A percentile compares a stretch with the other conserved stretches of the same genome.
phyloP scores from a whole-genome alignment of 2,113 vertebrate species.

The Ploceus nigricollis region DNA sequence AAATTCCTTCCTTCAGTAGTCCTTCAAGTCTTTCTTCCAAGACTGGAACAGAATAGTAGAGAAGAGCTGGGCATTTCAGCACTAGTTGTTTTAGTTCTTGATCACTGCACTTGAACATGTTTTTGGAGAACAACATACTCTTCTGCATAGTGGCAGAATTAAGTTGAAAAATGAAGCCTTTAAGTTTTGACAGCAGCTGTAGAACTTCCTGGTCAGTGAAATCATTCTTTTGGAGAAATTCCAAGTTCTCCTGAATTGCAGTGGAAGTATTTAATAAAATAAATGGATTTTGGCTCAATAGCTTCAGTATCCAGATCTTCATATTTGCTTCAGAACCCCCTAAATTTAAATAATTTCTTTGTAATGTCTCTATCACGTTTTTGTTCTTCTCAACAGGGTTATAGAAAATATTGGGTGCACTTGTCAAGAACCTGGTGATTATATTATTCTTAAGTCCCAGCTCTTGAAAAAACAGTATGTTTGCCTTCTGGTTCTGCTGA shows the following conservation, averaged over 20 bases:
- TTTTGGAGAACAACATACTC: slow-evolving; percentile 80
- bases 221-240: slow-evolving; percentile 77
- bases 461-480: slow-evolving; percentile 84
- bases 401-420: slow-evolving; percentile 83
- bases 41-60: slow-evolving; percentile 81
- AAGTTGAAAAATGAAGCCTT: slow-evolving; percentile 88
- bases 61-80: slow-evolving; percentile 84
- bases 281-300: slow-evolving; percentile 91
- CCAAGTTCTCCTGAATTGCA: slow-evolving; percentile 78
- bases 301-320: slow-evolving; percentile 90
- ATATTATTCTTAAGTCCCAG: slow-evolving; percentile 86
- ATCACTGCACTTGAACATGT: slow-evolving; percentile 78
- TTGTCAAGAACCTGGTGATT: slow-evolving; percentile 87
- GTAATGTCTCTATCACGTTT: slow-evolving; percentile 76
- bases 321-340: slow-evolving; percentile 84
- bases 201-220: slow-evolving; percentile 84
- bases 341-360: slow-evolving; percentile 78
- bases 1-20: slow-evolving; percentile 80
- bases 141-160: slow-evolving; percentile 75
- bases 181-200: slow-evolving; percentile 85
- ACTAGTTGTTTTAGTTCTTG: slow-evolving; percentile 76
- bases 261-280: slow-evolving; percentile 80
- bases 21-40: slow-evolving; percentile 81
- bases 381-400: slow-evolving; percentile 81
- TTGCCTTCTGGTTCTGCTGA: slow-evolving; percentile 79